Conservation (phyloP, 92 coral and sea anemone species). For the Porites evermanni region DNA sequence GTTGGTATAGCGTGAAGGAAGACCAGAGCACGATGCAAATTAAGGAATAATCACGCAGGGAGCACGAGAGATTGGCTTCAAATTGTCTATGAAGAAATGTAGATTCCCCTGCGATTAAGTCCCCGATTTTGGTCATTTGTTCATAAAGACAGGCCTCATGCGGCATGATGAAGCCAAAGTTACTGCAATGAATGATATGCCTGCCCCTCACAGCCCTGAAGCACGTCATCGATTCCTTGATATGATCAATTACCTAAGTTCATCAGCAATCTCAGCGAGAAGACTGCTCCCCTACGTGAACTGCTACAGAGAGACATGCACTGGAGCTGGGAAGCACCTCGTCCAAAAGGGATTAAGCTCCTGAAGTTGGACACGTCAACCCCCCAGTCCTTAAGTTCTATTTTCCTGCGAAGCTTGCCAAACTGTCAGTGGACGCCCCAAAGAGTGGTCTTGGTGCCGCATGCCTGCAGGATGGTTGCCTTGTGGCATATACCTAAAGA, state of each 20-base stretch:
- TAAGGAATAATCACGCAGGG: conserved; percentile 33
- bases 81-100: conserved; percentile 40
- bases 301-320: background rate
- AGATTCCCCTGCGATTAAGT: conserved; percentile 46
- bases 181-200: conserved; percentile 41
- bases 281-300: conserved; percentile 21
- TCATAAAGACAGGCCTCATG: conserved; percentile 39
- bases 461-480: conserved; percentile 26
- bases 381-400: conserved; percentile 48
- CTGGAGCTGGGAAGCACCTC: conserved; percentile 29
- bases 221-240: conserved; percentile 48
- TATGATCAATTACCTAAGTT: conserved; percentile 50
- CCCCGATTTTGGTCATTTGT: conserved; percentile 43
- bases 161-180: conserved; percentile 17
- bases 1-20: conserved; percentile 15
- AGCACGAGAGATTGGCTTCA: conserved; percentile 42
- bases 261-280: conserved; percentile 22
- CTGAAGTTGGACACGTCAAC: conserved; percentile 36
- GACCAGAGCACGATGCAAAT: conserved; percentile 44
- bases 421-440: conserved; percentile 34
- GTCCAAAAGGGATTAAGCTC: conserved; percentile 31
- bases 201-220: conserved; percentile 38
- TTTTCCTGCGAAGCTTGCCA: conserved; percentile 31
- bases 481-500: conserved; percentile 41
- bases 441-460: conserved; percentile 50